phyloP scores from a whole-genome alignment of 2,888 invertebrate genomes.

The Falcaria lacertinaria region DNA sequence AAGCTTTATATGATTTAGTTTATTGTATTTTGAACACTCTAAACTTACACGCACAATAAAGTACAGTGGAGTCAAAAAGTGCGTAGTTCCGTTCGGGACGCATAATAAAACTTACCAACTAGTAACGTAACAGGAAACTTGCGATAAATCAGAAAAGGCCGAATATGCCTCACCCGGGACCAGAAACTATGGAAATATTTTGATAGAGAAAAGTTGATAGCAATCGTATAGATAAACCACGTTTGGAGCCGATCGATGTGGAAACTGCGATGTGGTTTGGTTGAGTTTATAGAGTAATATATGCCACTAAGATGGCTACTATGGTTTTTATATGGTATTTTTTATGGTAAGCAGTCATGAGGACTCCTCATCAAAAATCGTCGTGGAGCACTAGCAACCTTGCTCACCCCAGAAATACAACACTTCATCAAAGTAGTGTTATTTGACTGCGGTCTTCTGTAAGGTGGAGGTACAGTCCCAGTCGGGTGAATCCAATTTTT shows the following conservation, averaged over 20 bases:
- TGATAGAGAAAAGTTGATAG: slow-evolving; percentile 13
- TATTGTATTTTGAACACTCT: neutral
- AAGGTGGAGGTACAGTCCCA: too few relatives aligned
- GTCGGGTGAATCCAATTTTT: too few relatives aligned
- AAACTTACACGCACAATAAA: slow-evolving; percentile 60
- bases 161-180: slow-evolving; percentile 52
- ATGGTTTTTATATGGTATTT: too few relatives aligned
- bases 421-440: too few relatives aligned
- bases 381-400: too few relatives aligned
- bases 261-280: neutral
- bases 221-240: neutral
- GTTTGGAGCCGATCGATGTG: neutral
- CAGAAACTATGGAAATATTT: slow-evolving; percentile 30
- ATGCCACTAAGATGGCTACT: too few relatives aligned
- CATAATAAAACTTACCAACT: slow-evolving; percentile 62
- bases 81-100: slow-evolving; percentile 37
- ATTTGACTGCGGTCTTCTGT: too few relatives aligned
- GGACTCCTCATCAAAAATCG: too few relatives aligned
- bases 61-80: slow-evolving; percentile 49
- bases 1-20: too few relatives aligned
- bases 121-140: slow-evolving; percentile 43
- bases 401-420: too few relatives aligned
- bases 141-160: slow-evolving; percentile 69
- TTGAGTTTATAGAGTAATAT: too few relatives aligned
- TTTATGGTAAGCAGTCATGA: too few relatives aligned